Base-by-base conservation (phyloP, 2,797 vertebrate genomes). In the Dryobates pubescens region DNA sequence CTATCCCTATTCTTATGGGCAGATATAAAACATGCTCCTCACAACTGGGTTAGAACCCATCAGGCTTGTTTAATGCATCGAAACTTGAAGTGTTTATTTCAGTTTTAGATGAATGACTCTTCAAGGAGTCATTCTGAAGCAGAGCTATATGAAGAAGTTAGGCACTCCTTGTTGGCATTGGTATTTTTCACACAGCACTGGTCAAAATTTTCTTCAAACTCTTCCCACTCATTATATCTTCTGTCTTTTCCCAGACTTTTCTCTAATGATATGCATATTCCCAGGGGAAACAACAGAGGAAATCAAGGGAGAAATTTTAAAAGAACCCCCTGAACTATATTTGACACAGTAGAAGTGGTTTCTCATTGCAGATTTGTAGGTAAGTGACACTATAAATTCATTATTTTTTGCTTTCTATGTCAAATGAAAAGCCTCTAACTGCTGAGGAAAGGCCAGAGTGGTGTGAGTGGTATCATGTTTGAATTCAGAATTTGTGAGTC, bases 121-220 rank as follows among this genome's bases (percentile, higher is more conserved):
- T 93, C 30, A 69, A 74, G 20, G 27, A 92, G 6, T n/a, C n/a
- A 61, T 80, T 83, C 34, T 32, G 80, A 91, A 82, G 9, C 13
- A 47, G 26, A 82, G 13, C 17, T 63, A 10, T 16, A 29, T 29
- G 10, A 88, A 22, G 2, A 7, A 84, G 3, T 24, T 64, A 56
- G n/a, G 17, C 43, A 36, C 15, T 56, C 38, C 34, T 79, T 86
- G 24, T 54, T 76, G 53, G 6, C 8, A 13, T 38, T 54, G 47
- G 4, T 87, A 7, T 75, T 90, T 83, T 83, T 58, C 73, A 61
- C 18, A 53, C 5, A 45, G 32, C 6, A 38, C n/a, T 67, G 9
- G 20, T 68, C 4, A 4, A 86, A 90, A 6, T 8, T 68, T 74
- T 72, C 34, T 90, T 82, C 59, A 77, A 36, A 59, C 23, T 76